phyloP scores from a whole-genome alignment of 2,797 vertebrate genomes.

The Catharus ustulatus region DNA sequence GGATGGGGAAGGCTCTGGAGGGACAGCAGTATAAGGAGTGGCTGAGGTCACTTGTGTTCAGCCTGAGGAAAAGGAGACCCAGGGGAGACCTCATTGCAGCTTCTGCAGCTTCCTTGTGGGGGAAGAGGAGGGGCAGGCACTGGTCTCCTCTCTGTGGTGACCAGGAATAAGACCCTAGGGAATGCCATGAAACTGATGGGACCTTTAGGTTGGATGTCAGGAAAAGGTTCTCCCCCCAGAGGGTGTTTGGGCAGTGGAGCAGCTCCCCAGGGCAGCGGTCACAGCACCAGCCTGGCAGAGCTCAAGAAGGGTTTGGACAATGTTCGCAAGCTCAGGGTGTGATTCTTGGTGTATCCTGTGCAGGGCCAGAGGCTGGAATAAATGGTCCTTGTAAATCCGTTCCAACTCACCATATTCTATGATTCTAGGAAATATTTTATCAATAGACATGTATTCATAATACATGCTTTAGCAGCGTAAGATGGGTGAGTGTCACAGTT shows the following conservation, averaged over 20 bases:
- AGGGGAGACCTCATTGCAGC: neutral
- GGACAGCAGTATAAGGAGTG: accelerated
- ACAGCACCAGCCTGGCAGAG: neutral
- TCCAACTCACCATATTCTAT: neutral
- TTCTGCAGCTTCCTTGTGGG: neutral
- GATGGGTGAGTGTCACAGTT: neutral
- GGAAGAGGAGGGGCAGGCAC: neutral
- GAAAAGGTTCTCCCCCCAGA: neutral
- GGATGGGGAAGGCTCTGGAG: neutral
- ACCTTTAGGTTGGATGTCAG: neutral
- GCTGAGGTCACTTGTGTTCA: neutral
- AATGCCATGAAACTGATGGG: neutral
- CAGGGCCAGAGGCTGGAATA: accelerated
- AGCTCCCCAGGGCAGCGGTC: neutral
- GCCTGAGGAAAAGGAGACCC: neutral
- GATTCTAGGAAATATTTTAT: neutral
- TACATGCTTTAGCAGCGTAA: neutral
- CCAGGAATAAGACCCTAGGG: accelerated
- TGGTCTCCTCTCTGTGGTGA: neutral
- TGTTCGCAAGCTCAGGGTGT: neutral
- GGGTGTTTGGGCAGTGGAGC: accelerated
- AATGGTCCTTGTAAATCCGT: neutral
- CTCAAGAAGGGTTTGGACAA: accelerated
- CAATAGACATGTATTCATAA: neutral
- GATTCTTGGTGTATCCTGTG: neutral